Evolutionary conservation across 2,113 vertebrate species (phyloP).

Genomic region (Mastomys coucha): DNA sequence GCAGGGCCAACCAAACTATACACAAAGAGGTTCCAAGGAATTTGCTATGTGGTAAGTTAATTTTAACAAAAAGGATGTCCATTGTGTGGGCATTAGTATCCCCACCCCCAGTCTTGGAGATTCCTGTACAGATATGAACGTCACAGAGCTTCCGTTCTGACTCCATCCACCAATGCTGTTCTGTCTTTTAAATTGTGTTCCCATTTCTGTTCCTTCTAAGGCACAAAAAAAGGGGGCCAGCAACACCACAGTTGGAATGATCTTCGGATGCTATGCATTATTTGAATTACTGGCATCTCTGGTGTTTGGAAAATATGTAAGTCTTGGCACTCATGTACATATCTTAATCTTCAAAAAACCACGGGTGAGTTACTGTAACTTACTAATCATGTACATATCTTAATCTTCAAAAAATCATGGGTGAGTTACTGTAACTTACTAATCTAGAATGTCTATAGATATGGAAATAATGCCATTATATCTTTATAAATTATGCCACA

Average conservation of each 20-base stretch:
- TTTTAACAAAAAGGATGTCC: not conserved
- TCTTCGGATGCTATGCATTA: constrained; percentile 96
- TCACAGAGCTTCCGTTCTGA: not conserved
- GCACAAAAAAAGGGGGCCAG: constrained; percentile 94
- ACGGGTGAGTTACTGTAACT: not conserved
- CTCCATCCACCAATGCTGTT: not conserved
- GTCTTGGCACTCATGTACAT: constrained; percentile 80
- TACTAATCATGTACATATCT: not conserved
- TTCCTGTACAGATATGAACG: not conserved
- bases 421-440: not conserved
- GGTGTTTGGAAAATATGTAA: constrained; percentile 95
- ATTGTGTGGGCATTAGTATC: too few relatives aligned
- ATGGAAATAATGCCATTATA: not conserved
- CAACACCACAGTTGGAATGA: constrained; percentile 92
- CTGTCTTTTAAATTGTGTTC: constrained; percentile 42
- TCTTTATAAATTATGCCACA: constrained; percentile 13
- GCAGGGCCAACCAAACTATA: not conserved
- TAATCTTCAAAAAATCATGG: not conserved
- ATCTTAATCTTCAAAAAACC: constrained; percentile 19
- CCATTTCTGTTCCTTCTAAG: constrained; percentile 83
- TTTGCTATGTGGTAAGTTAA: not conserved
- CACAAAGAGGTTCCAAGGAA: not conserved
- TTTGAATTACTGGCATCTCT: constrained; percentile 91
- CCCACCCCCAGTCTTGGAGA: not conserved
- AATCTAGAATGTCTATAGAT: constrained; percentile 9